These are phyloP conservation scores for Alsophila aescularia DNA, from an alignment of 2,888 invertebrate species.

Conservation along the genomic window DNA sequence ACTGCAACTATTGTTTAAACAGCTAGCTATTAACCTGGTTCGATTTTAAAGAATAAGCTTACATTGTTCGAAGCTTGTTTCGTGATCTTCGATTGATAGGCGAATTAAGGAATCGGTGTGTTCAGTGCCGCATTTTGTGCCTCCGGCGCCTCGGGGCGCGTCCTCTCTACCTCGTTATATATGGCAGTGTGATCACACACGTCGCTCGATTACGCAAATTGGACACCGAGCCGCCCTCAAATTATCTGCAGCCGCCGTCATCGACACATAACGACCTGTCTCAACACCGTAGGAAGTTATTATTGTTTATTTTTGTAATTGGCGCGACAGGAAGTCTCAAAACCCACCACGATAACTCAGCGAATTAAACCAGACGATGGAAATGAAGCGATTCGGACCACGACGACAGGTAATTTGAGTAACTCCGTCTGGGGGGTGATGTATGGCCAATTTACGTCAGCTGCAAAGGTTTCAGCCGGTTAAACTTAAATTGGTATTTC, in stretches of 20 bases:
- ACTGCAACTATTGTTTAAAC: slow-evolving; percentile 48
- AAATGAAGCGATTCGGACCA: slow-evolving; percentile 72
- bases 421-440: slow-evolving; percentile 46
- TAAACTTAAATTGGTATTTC: slow-evolving; percentile 46
- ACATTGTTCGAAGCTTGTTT: slow-evolving; percentile 27
- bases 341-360: slow-evolving; percentile 36
- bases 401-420: slow-evolving; percentile 52
- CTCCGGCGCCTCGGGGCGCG: slow-evolving; percentile 45
- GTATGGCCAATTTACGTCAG: slow-evolving; percentile 49
- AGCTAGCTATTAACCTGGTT: slow-evolving; percentile 43
- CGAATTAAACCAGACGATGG: slow-evolving; percentile 57
- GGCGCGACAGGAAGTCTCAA: slow-evolving; percentile 70
- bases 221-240: slow-evolving; percentile 64
- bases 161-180: slow-evolving; percentile 55
- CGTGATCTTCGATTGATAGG: slow-evolving; percentile 10
- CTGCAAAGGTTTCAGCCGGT: slow-evolving; percentile 32
- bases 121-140: slow-evolving; percentile 11
- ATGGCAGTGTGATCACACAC: slow-evolving; percentile 66
- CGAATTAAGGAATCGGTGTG: not conserved
- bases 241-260: slow-evolving; percentile 64
- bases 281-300: slow-evolving; percentile 75
- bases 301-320: slow-evolving; percentile 82
- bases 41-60: slow-evolving; percentile 31
- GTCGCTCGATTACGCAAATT: slow-evolving; percentile 70
- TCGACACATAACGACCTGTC: slow-evolving; percentile 63